Evolutionary conservation across 2,888 invertebrate species (phyloP).

Genomic region (Muscina levida): DNA sequence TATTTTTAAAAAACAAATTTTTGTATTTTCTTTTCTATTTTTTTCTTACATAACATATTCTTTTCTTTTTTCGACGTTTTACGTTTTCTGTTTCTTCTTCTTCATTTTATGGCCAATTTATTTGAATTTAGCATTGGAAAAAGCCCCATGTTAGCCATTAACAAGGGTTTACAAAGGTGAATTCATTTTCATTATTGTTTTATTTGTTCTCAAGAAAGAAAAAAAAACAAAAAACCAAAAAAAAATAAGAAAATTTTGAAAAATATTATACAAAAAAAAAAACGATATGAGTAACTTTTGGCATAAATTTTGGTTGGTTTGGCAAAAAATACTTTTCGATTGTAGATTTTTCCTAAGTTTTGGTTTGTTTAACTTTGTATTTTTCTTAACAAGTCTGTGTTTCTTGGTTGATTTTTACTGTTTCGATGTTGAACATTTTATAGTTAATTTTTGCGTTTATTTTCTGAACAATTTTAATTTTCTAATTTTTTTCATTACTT

Average conservation of each 20-base stretch:
- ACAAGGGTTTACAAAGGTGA: conserved; percentile 91
- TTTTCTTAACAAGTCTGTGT: conserved; percentile 7
- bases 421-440: conserved; percentile 40
- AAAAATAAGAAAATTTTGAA: background rate
- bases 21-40: conserved; percentile 63
- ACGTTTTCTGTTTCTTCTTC: conserved; percentile 73
- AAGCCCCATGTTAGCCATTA: conserved; percentile 89
- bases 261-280: conserved; percentile 39
- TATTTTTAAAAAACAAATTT: conserved; percentile 39
- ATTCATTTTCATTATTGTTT: conserved; percentile 80
- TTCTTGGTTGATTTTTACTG: conserved; percentile 34
- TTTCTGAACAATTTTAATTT: conserved; percentile 12
- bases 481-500: conserved; percentile 41
- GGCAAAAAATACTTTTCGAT: conserved; percentile 41
- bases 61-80: conserved; percentile 66
- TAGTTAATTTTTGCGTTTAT: conserved; percentile 14
- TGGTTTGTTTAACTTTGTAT: background rate
- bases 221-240: conserved; percentile 40
- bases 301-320: conserved; percentile 53
- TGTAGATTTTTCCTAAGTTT: conserved; percentile 57
- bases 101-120: conserved; percentile 81
- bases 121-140: conserved; percentile 85
- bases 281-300: conserved; percentile 58
- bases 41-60: no score
- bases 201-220: conserved; percentile 61